These are phyloP conservation scores for Epistrophe grossulariae DNA, from an alignment of 2,888 invertebrate genomes.

Conservation along the genomic window DNA sequence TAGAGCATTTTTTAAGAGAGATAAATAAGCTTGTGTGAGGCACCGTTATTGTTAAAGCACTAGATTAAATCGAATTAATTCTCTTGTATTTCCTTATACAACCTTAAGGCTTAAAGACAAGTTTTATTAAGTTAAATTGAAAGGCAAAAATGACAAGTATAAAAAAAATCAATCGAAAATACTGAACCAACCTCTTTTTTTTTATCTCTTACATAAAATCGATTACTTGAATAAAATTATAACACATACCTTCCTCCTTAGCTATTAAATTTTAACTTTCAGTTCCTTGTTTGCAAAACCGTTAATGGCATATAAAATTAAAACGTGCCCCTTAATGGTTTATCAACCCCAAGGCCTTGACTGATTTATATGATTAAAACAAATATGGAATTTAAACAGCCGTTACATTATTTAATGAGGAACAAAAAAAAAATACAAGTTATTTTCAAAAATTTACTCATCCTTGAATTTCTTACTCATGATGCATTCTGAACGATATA, in stretches of 20 bases:
- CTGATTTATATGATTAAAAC: background rate
- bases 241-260: background rate
- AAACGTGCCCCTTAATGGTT: background rate
- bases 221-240: background rate
- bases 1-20: background rate
- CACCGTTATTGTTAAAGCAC: too few species aligned
- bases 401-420: background rate
- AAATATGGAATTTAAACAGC: background rate
- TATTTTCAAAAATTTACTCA: background rate
- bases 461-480: background rate
- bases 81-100: too few species aligned
- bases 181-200: background rate
- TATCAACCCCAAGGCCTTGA: conserved; percentile 3
- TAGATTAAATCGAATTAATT: too few species aligned
- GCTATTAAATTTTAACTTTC: background rate
- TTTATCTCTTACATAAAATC: background rate
- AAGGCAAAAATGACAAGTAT: background rate
- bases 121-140: too few species aligned
- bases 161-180: background rate
- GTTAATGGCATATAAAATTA: background rate
- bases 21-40: background rate
- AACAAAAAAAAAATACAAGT: background rate
- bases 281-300: background rate
- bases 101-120: too few species aligned
- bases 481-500: background rate